A percentile compares a stretch with the other conserved stretches of the same genome.
Conservation (phyloP, 1,140 invertebrate genomes). For the Calephelis virginiensis region DNA sequence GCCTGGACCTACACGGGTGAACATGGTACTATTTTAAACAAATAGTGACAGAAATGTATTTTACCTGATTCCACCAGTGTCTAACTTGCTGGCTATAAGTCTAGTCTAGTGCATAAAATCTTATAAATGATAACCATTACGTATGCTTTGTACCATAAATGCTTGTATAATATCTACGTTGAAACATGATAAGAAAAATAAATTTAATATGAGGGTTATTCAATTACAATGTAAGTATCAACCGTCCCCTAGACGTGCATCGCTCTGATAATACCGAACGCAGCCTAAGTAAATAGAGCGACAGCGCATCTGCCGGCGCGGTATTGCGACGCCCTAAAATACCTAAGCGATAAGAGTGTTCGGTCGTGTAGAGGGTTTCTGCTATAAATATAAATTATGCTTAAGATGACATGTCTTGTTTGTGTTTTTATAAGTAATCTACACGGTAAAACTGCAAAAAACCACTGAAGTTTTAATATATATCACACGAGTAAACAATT, state of each 20-base stretch:
- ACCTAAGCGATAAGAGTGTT: slow-evolving; percentile 26
- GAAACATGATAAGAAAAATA: slow-evolving; percentile 13
- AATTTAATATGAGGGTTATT: slow-evolving; percentile 28
- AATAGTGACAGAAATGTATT: too few relatives aligned
- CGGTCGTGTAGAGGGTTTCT: slow-evolving; percentile 1
- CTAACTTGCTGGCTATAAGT: too few relatives aligned
- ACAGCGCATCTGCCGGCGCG: slow-evolving; percentile 42
- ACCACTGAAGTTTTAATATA: too few relatives aligned
- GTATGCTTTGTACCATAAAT: too few relatives aligned
- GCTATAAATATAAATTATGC: slow-evolving; percentile 5
- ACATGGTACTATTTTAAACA: too few relatives aligned
- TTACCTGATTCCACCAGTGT: too few relatives aligned
- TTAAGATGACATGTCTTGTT: not conserved
- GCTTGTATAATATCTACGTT: not conserved
- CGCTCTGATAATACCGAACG: slow-evolving; percentile 37
- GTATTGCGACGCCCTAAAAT: slow-evolving; percentile 20
- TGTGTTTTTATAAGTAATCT: too few relatives aligned
- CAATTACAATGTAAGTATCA: slow-evolving; percentile 38
- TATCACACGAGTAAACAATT: too few relatives aligned
- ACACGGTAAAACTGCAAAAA: too few relatives aligned
- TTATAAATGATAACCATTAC: too few relatives aligned
- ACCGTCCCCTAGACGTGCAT: slow-evolving; percentile 39
- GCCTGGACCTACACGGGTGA: too few relatives aligned
- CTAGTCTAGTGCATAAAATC: too few relatives aligned
- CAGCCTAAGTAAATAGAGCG: slow-evolving; percentile 45